These are phyloP conservation scores for Pyrocephalus nanus DNA, from an alignment of 2,797 vertebrate genomes.

Conservation along the genomic window DNA sequence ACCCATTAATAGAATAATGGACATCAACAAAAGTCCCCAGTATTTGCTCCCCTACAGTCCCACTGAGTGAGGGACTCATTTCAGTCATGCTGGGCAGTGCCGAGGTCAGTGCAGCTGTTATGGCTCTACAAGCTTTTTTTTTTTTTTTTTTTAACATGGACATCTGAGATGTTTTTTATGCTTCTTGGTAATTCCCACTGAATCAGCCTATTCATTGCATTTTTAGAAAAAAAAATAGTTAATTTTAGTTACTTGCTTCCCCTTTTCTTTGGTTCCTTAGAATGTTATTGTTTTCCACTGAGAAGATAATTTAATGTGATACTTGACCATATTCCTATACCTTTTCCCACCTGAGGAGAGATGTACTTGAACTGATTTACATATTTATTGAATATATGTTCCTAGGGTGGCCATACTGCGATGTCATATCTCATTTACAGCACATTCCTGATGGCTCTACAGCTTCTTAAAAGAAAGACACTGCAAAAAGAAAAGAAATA, in stretches of 20 bases:
- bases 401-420: not conserved
- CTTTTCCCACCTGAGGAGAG: conserved; percentile 51
- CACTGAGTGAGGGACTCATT: not conserved
- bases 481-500: conserved; percentile 11
- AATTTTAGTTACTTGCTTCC: not conserved
- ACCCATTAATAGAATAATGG: not conserved
- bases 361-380: conserved; percentile 44
- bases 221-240: not conserved
- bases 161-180: not conserved
- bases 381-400: conserved; percentile 57
- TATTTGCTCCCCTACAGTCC: not conserved
- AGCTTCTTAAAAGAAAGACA: conserved; percentile 45
- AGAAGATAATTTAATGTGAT: conserved; percentile 36
- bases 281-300: conserved; percentile 11
- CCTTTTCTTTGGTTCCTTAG: not conserved
- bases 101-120: not conserved
- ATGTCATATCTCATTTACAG: conserved; percentile 33
- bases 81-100: not conserved
- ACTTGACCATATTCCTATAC: not conserved
- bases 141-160: not conserved
- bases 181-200: not conserved
- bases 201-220: not conserved
- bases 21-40: not conserved
- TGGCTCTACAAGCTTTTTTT: not conserved
- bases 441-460: conserved; percentile 31